Base-by-base conservation (phyloP, 1,140 invertebrate genomes). In the Dufourea novaeangliae region DNA sequence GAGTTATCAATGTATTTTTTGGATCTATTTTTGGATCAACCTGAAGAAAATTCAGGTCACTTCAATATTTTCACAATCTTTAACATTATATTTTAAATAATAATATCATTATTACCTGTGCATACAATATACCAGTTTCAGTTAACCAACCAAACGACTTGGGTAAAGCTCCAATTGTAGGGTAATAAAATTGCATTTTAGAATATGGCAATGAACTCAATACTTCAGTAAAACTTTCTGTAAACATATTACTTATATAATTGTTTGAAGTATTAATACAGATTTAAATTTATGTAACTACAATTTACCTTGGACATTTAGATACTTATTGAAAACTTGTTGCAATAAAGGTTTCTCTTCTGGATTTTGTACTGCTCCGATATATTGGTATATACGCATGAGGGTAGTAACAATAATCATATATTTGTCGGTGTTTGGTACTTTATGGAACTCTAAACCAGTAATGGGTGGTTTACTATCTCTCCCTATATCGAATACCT, bases 131-230 rank as follows among this genome's bases (percentile, higher is more conserved):
- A n/a, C 95, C 95, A 73, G 94, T 93, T 91, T 95, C 96, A 14
- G 96, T 96, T 78, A 98, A 93, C 97, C 97, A 98, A 7, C 96
- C 96, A 94, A 98, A 97, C n/a, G 94, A 94, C 88, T 95, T 95
- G 20, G 97, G 96, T 67, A 94, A 93, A 75, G 93, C 92, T 85
- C 93, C 94, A 73, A 94, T 92, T 62, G 93, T 94, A 81, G 96
- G 94, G 84, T 95, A 96, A 91, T 94, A 97, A 82, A 98, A 95
- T 82, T 97, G 95, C 44, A 98, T 92, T 87, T 95, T 95, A 2
- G 97, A 98, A 90, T 96, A 97, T 52, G 94, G 94, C 32, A 97
- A 91, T 32, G 95, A 94, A 32, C 95, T 97, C 34, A 96, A 95
- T 44, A 97, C 93, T 85, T 97, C 96, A 80, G 95, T 94, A 82